phyloP scores from a whole-genome alignment of 1,140 invertebrate genomes.

The Papilio helenus region DNA sequence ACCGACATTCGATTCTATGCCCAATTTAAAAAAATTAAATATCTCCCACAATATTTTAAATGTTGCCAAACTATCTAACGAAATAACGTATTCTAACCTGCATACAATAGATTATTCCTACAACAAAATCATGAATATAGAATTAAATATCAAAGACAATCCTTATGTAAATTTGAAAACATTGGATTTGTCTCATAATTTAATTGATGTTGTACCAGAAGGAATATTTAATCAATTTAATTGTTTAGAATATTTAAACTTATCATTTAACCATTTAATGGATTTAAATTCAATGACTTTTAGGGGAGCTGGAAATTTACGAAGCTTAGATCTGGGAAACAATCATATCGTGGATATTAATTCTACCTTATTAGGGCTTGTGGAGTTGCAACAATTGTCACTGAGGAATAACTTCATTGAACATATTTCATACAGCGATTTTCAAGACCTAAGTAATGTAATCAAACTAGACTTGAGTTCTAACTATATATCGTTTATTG shows the following conservation, averaged over 20 bases:
- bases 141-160: conserved; percentile 29
- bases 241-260: conserved; percentile 51
- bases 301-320: conserved; percentile 54
- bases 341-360: conserved; percentile 57
- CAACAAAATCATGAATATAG: conserved; percentile 51
- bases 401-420: conserved; percentile 56
- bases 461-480: conserved; percentile 50
- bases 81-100: conserved; percentile 39
- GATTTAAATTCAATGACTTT: conserved; percentile 48
- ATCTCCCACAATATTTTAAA: conserved; percentile 52
- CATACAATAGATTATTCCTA: conserved; percentile 56
- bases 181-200: conserved; percentile 57
- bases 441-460: conserved; percentile 50
- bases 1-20: conserved; percentile 45
- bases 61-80: conserved; percentile 48
- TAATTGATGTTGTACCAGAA: conserved; percentile 50
- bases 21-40: conserved; percentile 49
- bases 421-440: conserved; percentile 46
- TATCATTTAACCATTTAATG: conserved; percentile 59
- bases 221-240: conserved; percentile 48
- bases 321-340: conserved; percentile 48
- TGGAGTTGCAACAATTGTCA: conserved; percentile 47
- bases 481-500: conserved; percentile 53
- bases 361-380: conserved; percentile 56
- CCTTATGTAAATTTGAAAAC: conserved; percentile 43